These are phyloP conservation scores for Hippocampus abdominalis DNA, from an alignment of 2,113 vertebrate species.

Conservation along the genomic window DNA sequence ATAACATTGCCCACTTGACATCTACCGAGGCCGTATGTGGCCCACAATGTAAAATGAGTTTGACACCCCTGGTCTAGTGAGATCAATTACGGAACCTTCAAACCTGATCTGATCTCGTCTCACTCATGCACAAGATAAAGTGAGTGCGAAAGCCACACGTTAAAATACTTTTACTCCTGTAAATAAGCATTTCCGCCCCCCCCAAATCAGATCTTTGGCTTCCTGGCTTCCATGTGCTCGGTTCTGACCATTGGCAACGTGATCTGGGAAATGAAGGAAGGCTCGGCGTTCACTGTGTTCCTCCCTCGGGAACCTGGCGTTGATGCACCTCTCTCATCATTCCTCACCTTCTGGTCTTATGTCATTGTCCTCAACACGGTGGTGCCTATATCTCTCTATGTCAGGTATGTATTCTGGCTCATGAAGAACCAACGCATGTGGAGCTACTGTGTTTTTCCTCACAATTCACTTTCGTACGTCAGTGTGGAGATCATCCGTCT, in stretches of 20 bases:
- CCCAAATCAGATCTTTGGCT: slow-evolving; percentile 83
- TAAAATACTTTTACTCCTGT: not conserved
- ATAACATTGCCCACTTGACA: too few relatives aligned
- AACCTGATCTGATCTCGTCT: not conserved
- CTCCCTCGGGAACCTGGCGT: slow-evolving; percentile 76
- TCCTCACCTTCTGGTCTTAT: slow-evolving; percentile 92
- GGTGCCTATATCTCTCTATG: slow-evolving; percentile 95
- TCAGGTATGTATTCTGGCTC: slow-evolving; percentile 72
- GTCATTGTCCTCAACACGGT: slow-evolving; percentile 95
- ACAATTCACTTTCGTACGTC: not conserved
- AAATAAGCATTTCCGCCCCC: too few relatives aligned
- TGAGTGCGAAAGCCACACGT: too few relatives aligned
- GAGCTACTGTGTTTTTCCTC: not conserved
- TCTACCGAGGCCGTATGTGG: too few relatives aligned
- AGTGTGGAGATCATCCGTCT: slow-evolving; percentile 97
- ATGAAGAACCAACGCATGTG: not conserved
- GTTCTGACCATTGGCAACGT: slow-evolving; percentile 82
- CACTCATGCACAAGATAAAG: too few relatives aligned
- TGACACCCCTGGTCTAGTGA: too few relatives aligned
- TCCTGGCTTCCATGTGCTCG: slow-evolving; percentile 82
- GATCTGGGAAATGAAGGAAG: slow-evolving; percentile 81
- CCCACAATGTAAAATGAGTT: too few relatives aligned
- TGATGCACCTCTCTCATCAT: slow-evolving; percentile 70
- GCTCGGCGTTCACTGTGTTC: slow-evolving; percentile 80
- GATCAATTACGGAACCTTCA: not conserved